Evolutionary conservation across 1,140 invertebrate genomes (phyloP).

Genomic region (Lerema accius): DNA sequence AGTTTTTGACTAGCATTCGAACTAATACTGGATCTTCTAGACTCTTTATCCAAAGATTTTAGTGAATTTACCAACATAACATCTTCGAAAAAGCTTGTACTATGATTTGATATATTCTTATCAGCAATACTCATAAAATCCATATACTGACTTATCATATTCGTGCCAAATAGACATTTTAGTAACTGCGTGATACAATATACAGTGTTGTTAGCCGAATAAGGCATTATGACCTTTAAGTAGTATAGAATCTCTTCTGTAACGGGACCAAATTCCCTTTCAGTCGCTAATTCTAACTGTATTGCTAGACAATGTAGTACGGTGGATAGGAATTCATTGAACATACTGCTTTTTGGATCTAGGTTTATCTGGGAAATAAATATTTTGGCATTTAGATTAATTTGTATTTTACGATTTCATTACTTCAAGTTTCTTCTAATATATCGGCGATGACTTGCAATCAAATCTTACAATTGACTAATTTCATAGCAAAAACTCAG

Average conservation of each 20-base stretch:
- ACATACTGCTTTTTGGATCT: slow-evolving; percentile 88
- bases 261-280: slow-evolving; percentile 88
- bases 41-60: slow-evolving; percentile 25
- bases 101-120: slow-evolving; percentile 22
- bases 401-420: too few relatives aligned
- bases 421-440: too few relatives aligned
- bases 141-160: slow-evolving; percentile 87
- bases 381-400: too few relatives aligned
- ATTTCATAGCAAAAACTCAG: too few relatives aligned
- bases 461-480: too few relatives aligned
- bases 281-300: slow-evolving; percentile 89
- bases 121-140: slow-evolving; percentile 73
- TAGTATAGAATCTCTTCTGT: slow-evolving; percentile 93
- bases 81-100: slow-evolving; percentile 56
- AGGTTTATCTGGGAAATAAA: slow-evolving; percentile 86
- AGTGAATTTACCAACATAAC: slow-evolving; percentile 42
- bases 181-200: slow-evolving; percentile 92
- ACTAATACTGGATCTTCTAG: slow-evolving; percentile 43
- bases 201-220: slow-evolving; percentile 88
- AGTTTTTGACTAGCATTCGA: slow-evolving; percentile 64
- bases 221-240: slow-evolving; percentile 87
- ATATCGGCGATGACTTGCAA: too few relatives aligned
- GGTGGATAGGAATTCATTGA: slow-evolving; percentile 87
- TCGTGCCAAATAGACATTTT: slow-evolving; percentile 92
- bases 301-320: slow-evolving; percentile 87